These are phyloP conservation scores for Odontocolon sp. DNA, from an alignment of 2,888 invertebrate genomes.

Conservation along the genomic window DNA sequence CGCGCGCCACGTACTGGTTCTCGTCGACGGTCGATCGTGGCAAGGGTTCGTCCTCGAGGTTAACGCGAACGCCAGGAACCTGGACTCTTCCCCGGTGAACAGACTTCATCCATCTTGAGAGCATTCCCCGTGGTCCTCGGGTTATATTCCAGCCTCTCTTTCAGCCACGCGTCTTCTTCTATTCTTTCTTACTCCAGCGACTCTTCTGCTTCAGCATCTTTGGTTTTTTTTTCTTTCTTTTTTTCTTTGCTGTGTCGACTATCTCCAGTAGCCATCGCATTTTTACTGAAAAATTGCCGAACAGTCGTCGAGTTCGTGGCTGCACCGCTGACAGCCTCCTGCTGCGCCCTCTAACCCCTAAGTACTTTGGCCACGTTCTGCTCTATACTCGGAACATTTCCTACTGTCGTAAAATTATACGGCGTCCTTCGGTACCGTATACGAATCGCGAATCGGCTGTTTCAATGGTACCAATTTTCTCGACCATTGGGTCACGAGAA, in stretches of 20 bases:
- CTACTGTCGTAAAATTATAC: slow-evolving; percentile 49
- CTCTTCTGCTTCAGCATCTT: neutral
- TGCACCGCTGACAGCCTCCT: slow-evolving; percentile 18
- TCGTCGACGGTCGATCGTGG: slow-evolving; percentile 32
- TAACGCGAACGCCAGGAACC: slow-evolving; percentile 12
- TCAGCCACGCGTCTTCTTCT: slow-evolving; percentile 4
- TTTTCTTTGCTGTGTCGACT: neutral
- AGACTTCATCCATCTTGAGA: slow-evolving; percentile 57
- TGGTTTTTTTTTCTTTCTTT: neutral
- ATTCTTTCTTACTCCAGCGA: neutral
- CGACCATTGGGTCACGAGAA: slow-evolving; percentile 14
- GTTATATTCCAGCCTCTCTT: slow-evolving; percentile 47
- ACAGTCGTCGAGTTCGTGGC: slow-evolving; percentile 7
- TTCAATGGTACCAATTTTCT: slow-evolving; percentile 36
- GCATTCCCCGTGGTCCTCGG: slow-evolving; percentile 21
- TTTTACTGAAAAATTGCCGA: slow-evolving; percentile 50
- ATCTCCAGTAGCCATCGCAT: slow-evolving; percentile 33
- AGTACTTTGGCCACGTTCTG: slow-evolving; percentile 26
- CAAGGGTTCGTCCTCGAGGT: slow-evolving; percentile 34
- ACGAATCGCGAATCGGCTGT: slow-evolving; percentile 2
- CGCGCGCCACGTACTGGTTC: slow-evolving; percentile 50
- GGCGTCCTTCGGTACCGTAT: neutral
- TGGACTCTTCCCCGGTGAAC: slow-evolving; percentile 20
- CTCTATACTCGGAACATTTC: slow-evolving; percentile 10
- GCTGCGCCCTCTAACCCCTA: neutral